phyloP scores from a whole-genome alignment of 2,113 vertebrate species.

The Illadopsis cleaveri region DNA sequence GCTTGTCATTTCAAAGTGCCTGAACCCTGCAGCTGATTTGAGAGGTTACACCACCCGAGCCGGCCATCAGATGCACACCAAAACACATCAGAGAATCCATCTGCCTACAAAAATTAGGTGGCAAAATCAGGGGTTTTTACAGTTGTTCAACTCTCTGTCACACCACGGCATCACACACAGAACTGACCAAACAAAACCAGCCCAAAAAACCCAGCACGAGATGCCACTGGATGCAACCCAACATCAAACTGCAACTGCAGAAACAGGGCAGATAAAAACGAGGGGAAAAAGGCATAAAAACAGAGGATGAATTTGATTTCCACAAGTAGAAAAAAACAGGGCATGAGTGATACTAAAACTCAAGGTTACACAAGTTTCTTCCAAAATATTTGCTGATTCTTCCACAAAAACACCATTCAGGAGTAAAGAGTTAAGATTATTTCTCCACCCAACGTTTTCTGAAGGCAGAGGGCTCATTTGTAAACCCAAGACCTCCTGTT shows the following conservation, averaged over 20 bases:
- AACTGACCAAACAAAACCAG: neutral
- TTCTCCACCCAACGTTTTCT: neutral
- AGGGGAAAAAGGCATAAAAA: neutral
- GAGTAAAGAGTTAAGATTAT: neutral
- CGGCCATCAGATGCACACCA: neutral
- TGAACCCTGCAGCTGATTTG: neutral
- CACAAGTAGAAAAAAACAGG: neutral
- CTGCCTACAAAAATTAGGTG: neutral
- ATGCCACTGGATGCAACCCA: neutral
- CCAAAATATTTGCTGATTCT: neutral
- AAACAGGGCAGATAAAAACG: neutral
- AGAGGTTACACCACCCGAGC: neutral
- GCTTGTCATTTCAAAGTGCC: neutral
- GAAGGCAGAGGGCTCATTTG: neutral
- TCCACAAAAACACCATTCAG: neutral
- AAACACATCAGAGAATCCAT: neutral
- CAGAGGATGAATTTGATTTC: neutral
- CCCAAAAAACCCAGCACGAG: neutral
- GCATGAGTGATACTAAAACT: neutral
- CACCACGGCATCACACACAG: neutral
- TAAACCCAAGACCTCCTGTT: neutral
- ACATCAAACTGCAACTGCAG: neutral
- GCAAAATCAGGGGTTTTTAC: neutral
- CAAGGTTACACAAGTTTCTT: neutral
- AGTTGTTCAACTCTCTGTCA: neutral